Conservation (phyloP, 2,113 vertebrate species). For the Monopterus albus region DNA sequence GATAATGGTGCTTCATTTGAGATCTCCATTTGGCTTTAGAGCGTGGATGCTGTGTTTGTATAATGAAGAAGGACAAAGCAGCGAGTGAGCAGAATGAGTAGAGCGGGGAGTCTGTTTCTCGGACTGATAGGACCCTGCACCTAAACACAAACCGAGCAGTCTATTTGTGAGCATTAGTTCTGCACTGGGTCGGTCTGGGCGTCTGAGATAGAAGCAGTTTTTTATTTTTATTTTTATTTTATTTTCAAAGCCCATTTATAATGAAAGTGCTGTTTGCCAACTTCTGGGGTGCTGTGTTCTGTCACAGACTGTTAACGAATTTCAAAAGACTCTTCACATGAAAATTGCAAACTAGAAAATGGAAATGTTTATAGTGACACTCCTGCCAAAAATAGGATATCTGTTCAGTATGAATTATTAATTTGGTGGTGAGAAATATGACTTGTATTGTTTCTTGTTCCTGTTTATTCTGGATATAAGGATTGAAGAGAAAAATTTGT, state of each 20-base stretch:
- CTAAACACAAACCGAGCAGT: conserved; percentile 13
- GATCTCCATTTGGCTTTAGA: neutral
- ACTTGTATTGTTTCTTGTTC: conserved; percentile 28
- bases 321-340: conserved; percentile 31
- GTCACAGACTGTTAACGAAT: conserved; percentile 40
- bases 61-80: conserved; percentile 40
- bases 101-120: conserved; percentile 19
- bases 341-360: conserved; percentile 43
- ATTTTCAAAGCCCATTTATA: conserved; percentile 62
- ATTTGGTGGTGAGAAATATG: conserved; percentile 16
- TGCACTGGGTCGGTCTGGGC: conserved; percentile 17
- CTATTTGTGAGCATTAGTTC: conserved; percentile 19
- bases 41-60: conserved; percentile 33
- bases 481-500: neutral
- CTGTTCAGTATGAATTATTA: conserved; percentile 9
- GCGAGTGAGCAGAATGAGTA: conserved; percentile 25
- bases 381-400: conserved; percentile 19
- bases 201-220: conserved; percentile 25
- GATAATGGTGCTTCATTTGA: conserved; percentile 11
- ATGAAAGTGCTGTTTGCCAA: conserved; percentile 59
- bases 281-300: conserved; percentile 37
- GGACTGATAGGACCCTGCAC: conserved; percentile 9
- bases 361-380: conserved; percentile 22
- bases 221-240: no score
- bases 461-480: conserved; percentile 11